Percentiles rank a stretch among this genome's conserved stretches.
Evolutionary conservation across 2,797 vertebrate species (phyloP).

Genomic region (Uromys caudimaculatus): DNA sequence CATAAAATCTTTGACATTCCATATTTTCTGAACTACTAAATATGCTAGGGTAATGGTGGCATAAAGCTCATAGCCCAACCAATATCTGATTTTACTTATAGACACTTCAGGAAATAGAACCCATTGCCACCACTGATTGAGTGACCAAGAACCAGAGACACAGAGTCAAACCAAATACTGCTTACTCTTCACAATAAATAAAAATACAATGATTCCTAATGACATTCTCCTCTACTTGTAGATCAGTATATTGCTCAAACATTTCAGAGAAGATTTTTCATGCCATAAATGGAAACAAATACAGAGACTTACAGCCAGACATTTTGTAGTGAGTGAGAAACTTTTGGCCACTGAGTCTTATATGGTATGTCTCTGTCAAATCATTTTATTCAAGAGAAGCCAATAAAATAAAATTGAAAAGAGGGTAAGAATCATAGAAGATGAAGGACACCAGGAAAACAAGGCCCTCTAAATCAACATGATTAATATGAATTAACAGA

Average conservation of each 20-base stretch:
- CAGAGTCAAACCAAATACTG: background rate
- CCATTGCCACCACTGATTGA: background rate
- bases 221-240: background rate
- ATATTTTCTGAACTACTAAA: too few relatives aligned
- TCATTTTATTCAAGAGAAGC: background rate
- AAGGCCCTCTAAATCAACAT: background rate
- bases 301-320: background rate
- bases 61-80: too few relatives aligned
- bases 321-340: background rate
- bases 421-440: too few relatives aligned
- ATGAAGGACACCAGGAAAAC: background rate
- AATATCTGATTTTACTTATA: background rate
- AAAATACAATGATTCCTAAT: background rate
- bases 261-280: background rate
- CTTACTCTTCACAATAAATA: background rate
- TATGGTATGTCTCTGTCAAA: background rate
- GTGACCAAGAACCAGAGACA: background rate
- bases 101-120: background rate
- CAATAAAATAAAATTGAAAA: background rate
- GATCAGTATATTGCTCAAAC: background rate
- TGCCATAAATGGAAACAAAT: background rate
- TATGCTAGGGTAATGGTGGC: background rate
- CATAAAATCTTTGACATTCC: too few relatives aligned
- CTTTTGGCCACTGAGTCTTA: background rate
- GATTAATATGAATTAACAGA: background rate